phyloP scores from a whole-genome alignment of 2,113 vertebrate species.

The Chelonoidis abingdonii region DNA sequence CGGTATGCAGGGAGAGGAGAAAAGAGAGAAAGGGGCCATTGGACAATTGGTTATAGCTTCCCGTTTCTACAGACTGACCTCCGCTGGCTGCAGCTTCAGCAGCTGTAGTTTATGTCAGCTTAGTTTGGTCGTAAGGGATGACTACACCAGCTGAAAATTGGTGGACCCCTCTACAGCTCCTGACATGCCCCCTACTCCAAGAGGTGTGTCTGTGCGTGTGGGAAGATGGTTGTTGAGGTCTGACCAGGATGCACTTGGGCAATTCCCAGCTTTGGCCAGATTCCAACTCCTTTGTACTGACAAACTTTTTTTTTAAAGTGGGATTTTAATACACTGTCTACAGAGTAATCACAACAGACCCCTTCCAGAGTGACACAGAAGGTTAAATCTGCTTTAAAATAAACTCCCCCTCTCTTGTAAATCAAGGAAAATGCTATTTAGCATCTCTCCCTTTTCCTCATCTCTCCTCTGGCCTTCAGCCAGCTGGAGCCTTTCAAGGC shows the following conservation, averaged over 20 bases:
- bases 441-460: background rate
- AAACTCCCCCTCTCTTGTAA: background rate
- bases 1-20: background rate
- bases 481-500: background rate
- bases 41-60: background rate
- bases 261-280: background rate
- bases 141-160: background rate
- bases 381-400: background rate
- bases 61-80: background rate
- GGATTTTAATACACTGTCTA: background rate
- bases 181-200: background rate
- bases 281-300: background rate
- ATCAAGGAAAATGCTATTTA: background rate
- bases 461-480: background rate
- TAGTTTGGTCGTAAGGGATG: background rate
- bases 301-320: background rate
- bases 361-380: background rate
- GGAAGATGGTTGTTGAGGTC: background rate
- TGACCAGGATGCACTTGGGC: background rate
- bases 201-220: background rate
- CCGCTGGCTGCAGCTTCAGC: background rate
- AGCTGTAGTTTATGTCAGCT: background rate
- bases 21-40: background rate
- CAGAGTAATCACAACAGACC: background rate
- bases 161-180: background rate